Base-by-base conservation (phyloP, 2,888 invertebrate species). In the Allacma fusca region DNA sequence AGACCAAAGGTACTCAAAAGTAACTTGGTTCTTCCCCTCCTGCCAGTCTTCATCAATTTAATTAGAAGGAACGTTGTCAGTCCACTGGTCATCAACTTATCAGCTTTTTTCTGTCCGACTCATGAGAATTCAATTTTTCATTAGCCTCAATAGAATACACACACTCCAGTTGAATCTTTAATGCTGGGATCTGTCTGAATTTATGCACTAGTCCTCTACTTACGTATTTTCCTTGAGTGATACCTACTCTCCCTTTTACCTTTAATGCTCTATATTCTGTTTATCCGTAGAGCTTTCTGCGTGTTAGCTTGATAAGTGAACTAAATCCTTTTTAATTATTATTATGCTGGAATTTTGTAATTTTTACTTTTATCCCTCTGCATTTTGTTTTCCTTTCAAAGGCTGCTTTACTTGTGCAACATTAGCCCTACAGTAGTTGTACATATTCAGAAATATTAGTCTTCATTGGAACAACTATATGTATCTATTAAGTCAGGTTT, bases 91-190 rank as follows among this genome's bases (percentile, higher is more conserved):
- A 59, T 72, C 72, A 59, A 28, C 26, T 72, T 72, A 73, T 73
- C 62, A 62, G 28, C 59, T 23, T 40, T 28, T 65, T 65, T 65
- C 29, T 28, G 23, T 28, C 28, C 16, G 65, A 43, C 12, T 21
- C 73, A 73, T 73, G 73, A 62, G 73, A 73, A 73, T 73, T 73
- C 73, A 73, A 73, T 73, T 40, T 59, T 21, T 26, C 62, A 62
- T 64, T 24, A 73, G 64, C 23, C 16, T 50, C 50, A 50, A n/a
- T 16, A n/a, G 5, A 29, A 71, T 57, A 29, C 34, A 57, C 72
- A 59, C 59, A 72, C 29, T 59, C 57, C 34, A 57, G 7, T 5
- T 65, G 28, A 13, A 26, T 26, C 1, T 26, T 4, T 65, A 65
- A 65, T 65, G 13, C 26, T 21, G 1, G 21, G 26, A 62, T 62